These are phyloP conservation scores for Parthenolecanium corni DNA, from an alignment of 2,888 invertebrate genomes.

Conservation along the genomic window DNA sequence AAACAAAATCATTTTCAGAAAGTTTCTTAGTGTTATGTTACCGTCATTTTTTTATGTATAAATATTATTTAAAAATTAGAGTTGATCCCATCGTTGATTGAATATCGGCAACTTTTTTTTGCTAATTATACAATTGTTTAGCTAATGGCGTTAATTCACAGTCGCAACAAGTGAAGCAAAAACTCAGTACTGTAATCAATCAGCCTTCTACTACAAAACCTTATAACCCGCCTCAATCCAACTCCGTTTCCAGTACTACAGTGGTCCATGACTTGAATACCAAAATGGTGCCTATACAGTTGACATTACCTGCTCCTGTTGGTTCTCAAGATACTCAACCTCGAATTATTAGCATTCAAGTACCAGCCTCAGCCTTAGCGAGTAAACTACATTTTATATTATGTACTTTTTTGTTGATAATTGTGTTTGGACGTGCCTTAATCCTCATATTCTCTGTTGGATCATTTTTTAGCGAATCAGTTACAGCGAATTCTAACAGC, in stretches of 20 bases:
- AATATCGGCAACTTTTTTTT: not conserved
- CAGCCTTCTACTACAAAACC: constrained; percentile 5
- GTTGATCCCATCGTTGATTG: no score
- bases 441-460: constrained; percentile 34
- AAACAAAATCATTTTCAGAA: no score
- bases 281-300: constrained; percentile 45
- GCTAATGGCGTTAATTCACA: constrained; percentile 1
- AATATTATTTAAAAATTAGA: no score
- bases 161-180: not conserved
- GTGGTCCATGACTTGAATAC: constrained; percentile 29
- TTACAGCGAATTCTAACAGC: constrained; percentile 64
- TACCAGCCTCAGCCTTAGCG: constrained; percentile 72
- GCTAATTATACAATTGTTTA: not conserved
- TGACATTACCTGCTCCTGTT: constrained; percentile 70
- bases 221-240: constrained; percentile 30
- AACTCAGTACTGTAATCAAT: constrained; percentile 4
- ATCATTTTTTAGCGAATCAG: constrained; percentile 42
- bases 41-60: no score
- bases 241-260: constrained; percentile 28
- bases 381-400: constrained; percentile 41
- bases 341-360: constrained; percentile 76
- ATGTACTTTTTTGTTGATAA: constrained; percentile 34
- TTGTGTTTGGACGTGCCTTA: not conserved
- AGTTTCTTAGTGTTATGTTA: no score
- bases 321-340: constrained; percentile 56